A percentile compares a stretch with the other conserved stretches of the same genome.
Evolutionary conservation across 2,113 vertebrate species (phyloP).

Genomic region (Elachura formosa): DNA sequence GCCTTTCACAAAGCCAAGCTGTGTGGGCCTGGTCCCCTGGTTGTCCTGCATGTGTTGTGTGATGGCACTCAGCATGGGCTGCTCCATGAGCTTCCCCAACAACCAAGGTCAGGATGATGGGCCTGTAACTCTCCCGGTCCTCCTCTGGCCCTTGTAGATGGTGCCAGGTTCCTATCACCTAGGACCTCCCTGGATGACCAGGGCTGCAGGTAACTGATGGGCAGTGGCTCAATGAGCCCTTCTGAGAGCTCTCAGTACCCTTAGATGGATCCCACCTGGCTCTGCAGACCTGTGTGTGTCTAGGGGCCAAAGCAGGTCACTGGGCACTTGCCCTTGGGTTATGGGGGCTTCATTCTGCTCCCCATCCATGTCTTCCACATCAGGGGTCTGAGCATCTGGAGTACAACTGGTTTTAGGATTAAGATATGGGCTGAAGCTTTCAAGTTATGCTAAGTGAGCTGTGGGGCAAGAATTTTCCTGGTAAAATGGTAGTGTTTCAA

Average conservation of each 20-base stretch:
- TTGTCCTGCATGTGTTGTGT: background rate
- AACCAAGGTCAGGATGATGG: background rate
- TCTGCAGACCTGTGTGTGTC: background rate
- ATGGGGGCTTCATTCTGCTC: background rate
- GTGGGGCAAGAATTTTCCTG: background rate
- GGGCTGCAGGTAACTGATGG: background rate
- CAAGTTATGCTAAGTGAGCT: background rate
- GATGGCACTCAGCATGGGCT: background rate
- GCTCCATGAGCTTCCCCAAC: background rate
- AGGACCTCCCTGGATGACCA: rapidly evolving
- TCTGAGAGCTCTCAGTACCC: background rate
- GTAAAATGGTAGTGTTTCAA: conserved; percentile 2
- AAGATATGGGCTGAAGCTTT: background rate
- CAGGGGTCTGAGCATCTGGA: background rate
- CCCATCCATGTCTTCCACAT: background rate
- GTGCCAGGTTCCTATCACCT: background rate
- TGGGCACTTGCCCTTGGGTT: background rate
- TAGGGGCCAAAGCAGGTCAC: background rate
- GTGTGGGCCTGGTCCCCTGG: background rate
- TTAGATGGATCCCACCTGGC: background rate
- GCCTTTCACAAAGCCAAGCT: background rate
- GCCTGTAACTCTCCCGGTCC: background rate
- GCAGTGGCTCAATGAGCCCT: background rate
- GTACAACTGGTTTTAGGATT: background rate
- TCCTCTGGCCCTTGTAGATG: background rate